Percentiles rank a stretch among this genome's conserved stretches.
Conservation (phyloP, 2,797 vertebrate genomes). For the Peromyscus aztecus region DNA sequence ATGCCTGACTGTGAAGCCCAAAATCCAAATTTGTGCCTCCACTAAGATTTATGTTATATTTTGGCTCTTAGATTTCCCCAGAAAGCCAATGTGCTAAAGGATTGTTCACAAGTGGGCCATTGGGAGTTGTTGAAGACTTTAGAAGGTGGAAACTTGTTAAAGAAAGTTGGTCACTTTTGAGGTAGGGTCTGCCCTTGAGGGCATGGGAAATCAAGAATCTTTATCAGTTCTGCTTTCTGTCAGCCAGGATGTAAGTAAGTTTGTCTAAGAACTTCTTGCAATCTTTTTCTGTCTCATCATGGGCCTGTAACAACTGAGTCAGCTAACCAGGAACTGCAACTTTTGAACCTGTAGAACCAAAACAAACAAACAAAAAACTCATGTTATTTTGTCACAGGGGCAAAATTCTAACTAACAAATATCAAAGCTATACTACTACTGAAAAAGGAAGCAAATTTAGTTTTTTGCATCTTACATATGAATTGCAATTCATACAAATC, state of each 20-base stretch:
- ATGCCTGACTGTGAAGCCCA: fast-evolving
- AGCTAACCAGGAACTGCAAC: neutral
- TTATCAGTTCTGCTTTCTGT: too few relatives aligned
- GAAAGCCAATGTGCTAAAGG: neutral
- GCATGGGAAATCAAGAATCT: neutral
- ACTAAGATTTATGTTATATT: neutral
- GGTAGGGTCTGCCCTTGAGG: neutral
- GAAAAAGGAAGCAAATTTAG: neutral
- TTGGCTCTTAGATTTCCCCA: neutral
- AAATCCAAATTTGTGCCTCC: neutral
- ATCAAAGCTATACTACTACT: neutral
- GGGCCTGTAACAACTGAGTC: neutral
- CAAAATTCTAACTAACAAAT: neutral
- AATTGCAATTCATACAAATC: neutral
- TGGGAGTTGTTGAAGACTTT: neutral
- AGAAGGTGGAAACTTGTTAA: neutral
- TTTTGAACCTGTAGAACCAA: neutral
- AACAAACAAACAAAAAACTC: too few relatives aligned
- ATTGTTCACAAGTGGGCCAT: neutral
- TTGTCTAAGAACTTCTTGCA: neutral
- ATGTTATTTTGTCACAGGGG: neutral
- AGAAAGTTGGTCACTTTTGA: neutral
- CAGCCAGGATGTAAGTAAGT: neutral
- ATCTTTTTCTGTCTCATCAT: neutral
- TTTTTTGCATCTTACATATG: neutral